A percentile compares a stretch with the other conserved stretches of the same genome.
Conservation (phyloP, 2,797 vertebrate genomes). For the Anguilla pacifica region DNA sequence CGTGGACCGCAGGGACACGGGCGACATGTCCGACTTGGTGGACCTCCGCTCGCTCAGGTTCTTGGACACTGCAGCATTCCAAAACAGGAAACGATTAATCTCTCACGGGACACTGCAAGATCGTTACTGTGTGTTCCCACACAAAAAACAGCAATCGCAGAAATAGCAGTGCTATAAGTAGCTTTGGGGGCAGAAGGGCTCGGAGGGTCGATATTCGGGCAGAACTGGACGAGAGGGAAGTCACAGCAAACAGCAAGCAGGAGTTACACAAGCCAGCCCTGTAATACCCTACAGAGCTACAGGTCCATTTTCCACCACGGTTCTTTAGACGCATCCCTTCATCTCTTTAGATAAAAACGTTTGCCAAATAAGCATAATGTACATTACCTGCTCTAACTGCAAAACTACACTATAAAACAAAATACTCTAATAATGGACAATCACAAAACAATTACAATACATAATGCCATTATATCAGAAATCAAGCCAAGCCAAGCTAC, state of each 20-base stretch:
- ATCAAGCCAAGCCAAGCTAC: not conserved
- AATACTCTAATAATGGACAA: not conserved
- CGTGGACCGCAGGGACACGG: slow-evolving; percentile 82
- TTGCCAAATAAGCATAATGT: too few species aligned
- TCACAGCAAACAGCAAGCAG: not conserved
- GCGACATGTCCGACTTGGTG: slow-evolving; percentile 89
- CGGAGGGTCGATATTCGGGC: not conserved
- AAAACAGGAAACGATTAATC: slow-evolving; percentile 40
- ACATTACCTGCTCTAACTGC: not conserved
- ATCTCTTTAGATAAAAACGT: too few species aligned
- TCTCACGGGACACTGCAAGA: slow-evolving; percentile 22
- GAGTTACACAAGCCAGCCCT: not conserved
- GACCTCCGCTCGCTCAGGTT: slow-evolving; percentile 87
- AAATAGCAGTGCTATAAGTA: slow-evolving; percentile 1
- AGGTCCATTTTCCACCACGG: not conserved
- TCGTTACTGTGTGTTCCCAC: slow-evolving; percentile 28
- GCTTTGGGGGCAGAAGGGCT: not conserved
- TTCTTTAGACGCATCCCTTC: too few species aligned
- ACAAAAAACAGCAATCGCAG: slow-evolving; percentile 27
- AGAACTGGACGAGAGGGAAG: not conserved
- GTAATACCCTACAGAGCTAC: not conserved
- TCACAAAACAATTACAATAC: not conserved
- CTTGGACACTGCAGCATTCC: slow-evolving; percentile 81
- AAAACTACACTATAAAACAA: not conserved
- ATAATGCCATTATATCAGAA: not conserved